Percentiles rank a stretch among this genome's conserved stretches.
These are phyloP conservation scores for Scaptomyza tumidula DNA, from an alignment of 2,888 invertebrate species.

Conservation along the genomic window DNA sequence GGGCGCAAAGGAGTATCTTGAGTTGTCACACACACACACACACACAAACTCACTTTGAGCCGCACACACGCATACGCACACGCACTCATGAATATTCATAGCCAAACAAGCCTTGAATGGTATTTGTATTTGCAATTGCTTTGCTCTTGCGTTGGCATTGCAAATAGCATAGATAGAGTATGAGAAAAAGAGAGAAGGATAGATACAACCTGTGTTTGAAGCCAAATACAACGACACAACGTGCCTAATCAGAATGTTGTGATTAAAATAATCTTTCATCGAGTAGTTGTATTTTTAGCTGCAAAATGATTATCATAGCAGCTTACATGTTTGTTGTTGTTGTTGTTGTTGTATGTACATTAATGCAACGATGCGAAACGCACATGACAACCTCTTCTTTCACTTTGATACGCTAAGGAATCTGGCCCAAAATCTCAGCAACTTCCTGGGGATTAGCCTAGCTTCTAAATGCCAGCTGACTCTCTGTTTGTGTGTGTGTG, in stretches of 20 bases:
- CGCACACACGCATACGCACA: slow-evolving; percentile 26
- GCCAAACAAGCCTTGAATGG: slow-evolving; percentile 22
- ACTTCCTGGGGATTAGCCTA: slow-evolving; percentile 75
- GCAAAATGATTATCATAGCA: slow-evolving; percentile 56
- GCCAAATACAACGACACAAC: slow-evolving; percentile 48
- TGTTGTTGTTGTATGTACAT: neutral
- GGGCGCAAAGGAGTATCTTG: slow-evolving; percentile 56
- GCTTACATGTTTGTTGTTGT: slow-evolving; percentile 7
- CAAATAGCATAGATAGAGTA: slow-evolving; percentile 39
- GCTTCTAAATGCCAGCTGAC: slow-evolving; percentile 47
- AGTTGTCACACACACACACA: slow-evolving; percentile 46
- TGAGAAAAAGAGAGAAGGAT: neutral
- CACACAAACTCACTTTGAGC: slow-evolving; percentile 7
- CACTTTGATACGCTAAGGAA: slow-evolving; percentile 44
- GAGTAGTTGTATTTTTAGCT: slow-evolving; percentile 59
- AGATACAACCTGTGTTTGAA: slow-evolving; percentile 12
- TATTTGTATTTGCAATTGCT: slow-evolving; percentile 69
- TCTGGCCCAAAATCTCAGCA: slow-evolving; percentile 71
- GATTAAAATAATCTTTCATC: slow-evolving; percentile 69
- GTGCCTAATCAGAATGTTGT: slow-evolving; percentile 75
- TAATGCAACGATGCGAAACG: neutral
- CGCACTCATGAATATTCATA: slow-evolving; percentile 74
- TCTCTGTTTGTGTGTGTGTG: slow-evolving; percentile 18
- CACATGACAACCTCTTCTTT: slow-evolving; percentile 11
- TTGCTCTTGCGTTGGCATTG: slow-evolving; percentile 62